Base-by-base conservation (phyloP, 2,113 vertebrate genomes). In the Phainopepla nitens region DNA sequence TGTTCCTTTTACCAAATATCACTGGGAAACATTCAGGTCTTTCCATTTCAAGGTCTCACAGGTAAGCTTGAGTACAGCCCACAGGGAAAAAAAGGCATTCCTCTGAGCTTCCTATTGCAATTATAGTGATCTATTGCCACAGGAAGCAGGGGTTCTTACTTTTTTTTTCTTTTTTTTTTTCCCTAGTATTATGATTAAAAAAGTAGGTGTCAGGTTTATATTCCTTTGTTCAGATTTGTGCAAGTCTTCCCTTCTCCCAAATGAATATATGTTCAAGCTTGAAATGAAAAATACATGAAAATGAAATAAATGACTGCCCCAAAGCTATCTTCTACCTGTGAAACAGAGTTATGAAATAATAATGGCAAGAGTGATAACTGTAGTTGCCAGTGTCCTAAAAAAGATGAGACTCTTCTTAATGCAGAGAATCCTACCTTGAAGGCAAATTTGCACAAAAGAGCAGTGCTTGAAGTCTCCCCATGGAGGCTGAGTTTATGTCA, bases 291-390 rank as follows among this genome's bases (percentile, higher is more conserved):
- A 96, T 91, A 51, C 33, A 88, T 96, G 70, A 44, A 91, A 61
- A 91, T 88, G 75, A 93, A 96, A 94, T 93, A 87, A 82, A 84
- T 88, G n/a, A 60, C 45, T 96, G 57, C 89, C 90, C 87, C 84
- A 77, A 76, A 96, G 96, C 83, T 91, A 69, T 84, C 61, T 92
- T 41, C 49, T 89, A 96, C 95, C 92, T 97, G 86, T 93, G 91
- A 87, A 96, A 77, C 56, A 49, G 61, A 71, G 39, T 85, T 92
- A 92, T 93, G 92, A 92, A 97, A 96, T 96, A 95, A 87, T 94
- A 95, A 96, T 91, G 82, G 51, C 75, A 93, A 72, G 92, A 96
- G 31, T 90, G 80, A 92, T 86, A 90, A 82, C 86, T 81, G 39
- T 68, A 90, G 80, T 87, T 92, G 54, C 82, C 82, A 64, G 15